Base-by-base conservation (phyloP, 2,888 invertebrate species). In the Tuta absoluta region DNA sequence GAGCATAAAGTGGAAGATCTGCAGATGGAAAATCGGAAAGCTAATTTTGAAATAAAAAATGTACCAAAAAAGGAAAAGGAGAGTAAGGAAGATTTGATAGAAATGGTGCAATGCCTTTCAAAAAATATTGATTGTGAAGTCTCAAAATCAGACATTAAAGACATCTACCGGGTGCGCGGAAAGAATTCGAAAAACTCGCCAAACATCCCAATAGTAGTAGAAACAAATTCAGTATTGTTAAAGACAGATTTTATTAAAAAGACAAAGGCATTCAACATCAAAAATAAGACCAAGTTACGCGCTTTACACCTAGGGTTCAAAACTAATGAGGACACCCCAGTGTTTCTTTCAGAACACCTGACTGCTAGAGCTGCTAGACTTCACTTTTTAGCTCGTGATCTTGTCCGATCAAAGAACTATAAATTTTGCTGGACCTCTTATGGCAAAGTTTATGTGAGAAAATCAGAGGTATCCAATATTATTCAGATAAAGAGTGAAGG, bases 31-130 rank as follows among this genome's bases (percentile, higher is more conserved):
- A 51, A 3, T 7, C 24, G 62, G 10, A 62, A 62, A 17, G n/a
- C 28, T 14, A 49, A 33, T 11, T 62, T 62, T 7, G 51, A 62
- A 51, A 62, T n/a, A n/a, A n/a, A n/a, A n/a, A n/a, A n/a, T n/a
- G n/a, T n/a, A n/a, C n/a, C n/a, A n/a, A n/a, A n/a, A 57, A 63
- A 63, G 38, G 41, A n/a, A 57, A n/a, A 64, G 11, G 63, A 63
- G 24, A 23, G 8, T 1, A 57, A 48, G 17, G 48, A 48, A 19
- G 63, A 63, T 17, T 58, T 63, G 2, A 37, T 58, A 38, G 51
- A 59, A 12, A 64, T 64, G 63, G 51, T 64, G 17, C 17, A 38
- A 0, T n/a, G 23, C 19, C 37, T 64, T 1, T 51, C 64, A 5
- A 51, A 53, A 49, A 63, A 48, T 12, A 28, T 63, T 58, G 57